A percentile compares a stretch with the other conserved stretches of the same genome.
These are phyloP conservation scores for Cnemophilus loriae DNA, from an alignment of 2,113 vertebrate genomes.

Conservation along the genomic window DNA sequence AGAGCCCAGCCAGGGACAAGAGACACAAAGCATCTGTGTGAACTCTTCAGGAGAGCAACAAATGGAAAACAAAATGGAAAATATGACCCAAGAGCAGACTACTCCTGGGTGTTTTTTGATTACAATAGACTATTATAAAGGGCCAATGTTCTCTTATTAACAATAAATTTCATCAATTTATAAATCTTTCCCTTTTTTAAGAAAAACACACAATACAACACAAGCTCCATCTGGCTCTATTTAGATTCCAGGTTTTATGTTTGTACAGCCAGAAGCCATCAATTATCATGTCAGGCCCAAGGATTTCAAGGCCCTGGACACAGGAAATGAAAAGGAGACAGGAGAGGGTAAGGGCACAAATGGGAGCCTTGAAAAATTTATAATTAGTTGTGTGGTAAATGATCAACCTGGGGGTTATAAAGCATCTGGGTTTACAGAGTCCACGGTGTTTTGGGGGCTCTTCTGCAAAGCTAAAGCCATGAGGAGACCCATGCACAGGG, in stretches of 20 bases:
- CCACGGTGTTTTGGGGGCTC: not conserved
- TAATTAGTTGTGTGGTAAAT: constrained; percentile 7
- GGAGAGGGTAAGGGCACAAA: not conserved
- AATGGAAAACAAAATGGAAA: constrained; percentile 16
- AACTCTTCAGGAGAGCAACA: constrained; percentile 26
- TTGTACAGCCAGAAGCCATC: constrained; percentile 25
- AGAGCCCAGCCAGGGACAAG: not conserved
- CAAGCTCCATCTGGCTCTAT: constrained; percentile 39
- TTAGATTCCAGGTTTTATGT: constrained; percentile 32
- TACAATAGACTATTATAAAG: constrained; percentile 1
- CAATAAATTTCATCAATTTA: constrained; percentile 41
- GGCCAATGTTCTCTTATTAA: constrained; percentile 18
- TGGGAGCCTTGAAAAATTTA: not conserved
- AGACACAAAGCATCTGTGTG: constrained; percentile 19
- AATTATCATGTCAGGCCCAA: not conserved
- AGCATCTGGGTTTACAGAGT: not conserved
- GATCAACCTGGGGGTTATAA: not conserved
- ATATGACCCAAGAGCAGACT: constrained; percentile 9
- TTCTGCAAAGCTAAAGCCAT: not conserved
- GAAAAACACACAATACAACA: constrained; percentile 32
- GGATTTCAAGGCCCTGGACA: constrained; percentile 24
- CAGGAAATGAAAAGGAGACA: not conserved
- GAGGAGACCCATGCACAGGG: not conserved
- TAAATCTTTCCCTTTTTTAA: constrained; percentile 42
- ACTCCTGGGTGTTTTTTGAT: not conserved